A percentile compares a stretch with the other conserved stretches of the same genome.
phyloP scores from a whole-genome alignment of 2,797 vertebrate species.

The Alcedo atthis region DNA sequence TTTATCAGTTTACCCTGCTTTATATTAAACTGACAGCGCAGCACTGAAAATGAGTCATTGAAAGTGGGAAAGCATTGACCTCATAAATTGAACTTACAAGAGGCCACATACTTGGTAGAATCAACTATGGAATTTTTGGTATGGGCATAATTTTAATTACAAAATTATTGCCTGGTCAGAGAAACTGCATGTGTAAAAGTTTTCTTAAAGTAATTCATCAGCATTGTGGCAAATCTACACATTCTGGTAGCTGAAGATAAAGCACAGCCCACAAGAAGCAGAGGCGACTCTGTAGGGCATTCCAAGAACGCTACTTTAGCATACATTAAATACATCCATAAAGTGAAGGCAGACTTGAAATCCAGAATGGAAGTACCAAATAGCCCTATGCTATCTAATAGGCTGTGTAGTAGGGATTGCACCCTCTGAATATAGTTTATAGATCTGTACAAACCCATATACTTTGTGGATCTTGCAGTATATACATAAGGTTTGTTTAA shows the following conservation, averaged over 20 bases:
- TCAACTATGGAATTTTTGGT: constrained; percentile 27
- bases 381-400: neutral
- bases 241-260: neutral
- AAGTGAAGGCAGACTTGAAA: neutral
- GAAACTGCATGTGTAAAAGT: neutral
- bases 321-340: neutral
- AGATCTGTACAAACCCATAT: neutral
- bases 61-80: constrained; percentile 48
- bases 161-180: neutral
- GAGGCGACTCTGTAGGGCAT: neutral
- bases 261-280: neutral
- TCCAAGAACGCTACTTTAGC: neutral
- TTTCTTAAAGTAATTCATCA: neutral
- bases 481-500: neutral
- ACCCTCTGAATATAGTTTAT: neutral
- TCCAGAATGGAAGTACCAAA: neutral
- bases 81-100: constrained; percentile 47
- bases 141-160: constrained; percentile 27
- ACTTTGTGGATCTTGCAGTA: neutral
- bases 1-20: constrained; percentile 44
- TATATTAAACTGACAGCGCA: constrained; percentile 60
- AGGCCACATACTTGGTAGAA: constrained; percentile 8
- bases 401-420: neutral
- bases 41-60: constrained; percentile 14
- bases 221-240: accelerated